Evolutionary conservation across 2,797 vertebrate species (phyloP), one percentile per base, ranked within the genome.

Genomic region (Cirrhinus molitorella): DNA sequence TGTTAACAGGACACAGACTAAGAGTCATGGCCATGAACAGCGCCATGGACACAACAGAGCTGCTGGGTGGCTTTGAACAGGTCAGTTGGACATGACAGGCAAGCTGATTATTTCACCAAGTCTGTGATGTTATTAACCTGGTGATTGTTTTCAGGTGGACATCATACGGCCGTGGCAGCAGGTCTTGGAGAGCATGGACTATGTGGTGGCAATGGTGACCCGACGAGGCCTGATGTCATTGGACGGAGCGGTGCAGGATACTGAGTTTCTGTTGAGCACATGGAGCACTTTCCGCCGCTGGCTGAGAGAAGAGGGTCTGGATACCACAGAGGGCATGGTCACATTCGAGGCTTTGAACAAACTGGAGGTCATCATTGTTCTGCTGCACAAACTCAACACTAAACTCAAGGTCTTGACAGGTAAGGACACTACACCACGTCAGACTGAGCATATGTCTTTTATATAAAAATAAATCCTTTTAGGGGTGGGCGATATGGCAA

Each of bases 31-130:
- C 97, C 7, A 98, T 99, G 97, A 99, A 98, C 92, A 99, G 98
- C 23, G 93, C 96, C 0, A 98, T 99, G 97, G 98, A 99, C 88
- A 99, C 97, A 68, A 99, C 97, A 0, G 98, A 99, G 84, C 95
- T 99, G 47, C 94, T 99, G 79, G 98, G 98, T 19, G 98, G 98
- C 85, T 99, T 99, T 85, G 98, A 99, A 71, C 98, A 99, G 97
- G 98, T 99, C 19, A 66, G 68, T 34, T 21, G 8, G 2, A 0
- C 25, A 5, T 3, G 1, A 3, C 1, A 1, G 13, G 1, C 9
- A 21, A 23, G 6, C 14, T 16, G 16, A 12, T 28, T n/a, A 12
- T 59, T 61, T 74, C 4, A 43, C 14, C 67, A 37, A 7, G 5
- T 23, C 12, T 40, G 13, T 61, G 47, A 23, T 1, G 10, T 51